Percentiles rank a stretch among this genome's conserved stretches.
Evolutionary conservation across 2,113 vertebrate species (phyloP).

Genomic region (Phalacrocorax pelagicus): DNA sequence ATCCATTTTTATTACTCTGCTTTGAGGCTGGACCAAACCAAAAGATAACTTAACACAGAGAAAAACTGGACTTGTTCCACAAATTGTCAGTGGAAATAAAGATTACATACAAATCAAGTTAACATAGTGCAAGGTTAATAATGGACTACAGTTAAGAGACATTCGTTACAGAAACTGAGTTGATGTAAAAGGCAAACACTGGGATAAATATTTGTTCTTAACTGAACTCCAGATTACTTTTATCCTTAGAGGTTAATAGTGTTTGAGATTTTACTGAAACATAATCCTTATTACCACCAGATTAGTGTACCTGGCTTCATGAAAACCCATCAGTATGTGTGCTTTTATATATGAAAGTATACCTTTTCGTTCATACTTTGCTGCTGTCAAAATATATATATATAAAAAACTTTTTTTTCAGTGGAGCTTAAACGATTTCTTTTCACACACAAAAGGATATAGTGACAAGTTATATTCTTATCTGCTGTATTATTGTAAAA

Average conservation of each 20-base stretch:
- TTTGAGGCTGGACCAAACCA: background rate
- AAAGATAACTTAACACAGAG: background rate
- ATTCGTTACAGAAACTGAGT: background rate
- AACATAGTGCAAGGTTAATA: background rate
- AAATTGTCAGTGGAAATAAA: background rate
- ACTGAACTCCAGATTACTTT: background rate
- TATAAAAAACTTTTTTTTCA: background rate
- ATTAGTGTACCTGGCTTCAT: background rate
- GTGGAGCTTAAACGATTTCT: background rate
- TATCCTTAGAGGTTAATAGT: background rate
- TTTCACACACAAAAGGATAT: background rate
- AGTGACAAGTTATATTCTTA: background rate
- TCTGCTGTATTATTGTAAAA: background rate
- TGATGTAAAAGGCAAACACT: background rate
- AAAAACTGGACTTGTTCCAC: background rate
- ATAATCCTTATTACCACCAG: background rate
- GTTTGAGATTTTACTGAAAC: background rate
- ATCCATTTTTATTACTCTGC: background rate
- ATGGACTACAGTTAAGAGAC: background rate
- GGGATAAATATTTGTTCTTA: background rate
- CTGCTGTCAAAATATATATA: background rate
- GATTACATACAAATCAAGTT: background rate
- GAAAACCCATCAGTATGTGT: background rate
- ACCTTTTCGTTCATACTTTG: background rate
- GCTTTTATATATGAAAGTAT: background rate